Conservation (phyloP, 2,888 invertebrate genomes). For the Cheilosia grossa region DNA sequence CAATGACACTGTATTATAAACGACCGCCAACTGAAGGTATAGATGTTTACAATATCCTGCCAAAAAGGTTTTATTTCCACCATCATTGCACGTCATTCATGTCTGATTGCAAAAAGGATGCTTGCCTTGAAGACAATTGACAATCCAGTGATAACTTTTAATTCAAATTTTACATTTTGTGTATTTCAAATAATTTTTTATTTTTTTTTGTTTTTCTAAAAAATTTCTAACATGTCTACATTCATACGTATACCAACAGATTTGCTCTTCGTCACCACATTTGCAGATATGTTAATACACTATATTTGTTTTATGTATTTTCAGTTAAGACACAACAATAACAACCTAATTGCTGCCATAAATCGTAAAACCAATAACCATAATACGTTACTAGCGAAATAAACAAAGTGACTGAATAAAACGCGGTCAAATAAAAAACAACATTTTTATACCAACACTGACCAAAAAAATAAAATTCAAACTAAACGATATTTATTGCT, state of each 20-base stretch:
- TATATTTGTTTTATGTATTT: conserved; percentile 19
- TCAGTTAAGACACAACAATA: conserved; percentile 29
- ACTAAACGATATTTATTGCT: background rate
- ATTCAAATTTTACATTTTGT: too few relatives aligned
- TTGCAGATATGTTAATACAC: background rate
- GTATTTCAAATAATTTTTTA: too few relatives aligned
- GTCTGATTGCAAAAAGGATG: too few relatives aligned
- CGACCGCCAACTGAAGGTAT: too few relatives aligned
- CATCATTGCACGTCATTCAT: too few relatives aligned
- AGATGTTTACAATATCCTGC: too few relatives aligned
- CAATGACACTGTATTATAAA: too few relatives aligned
- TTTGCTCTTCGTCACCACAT: background rate
- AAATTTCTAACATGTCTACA: too few relatives aligned
- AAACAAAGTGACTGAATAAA: background rate
- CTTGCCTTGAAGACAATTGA: too few relatives aligned
- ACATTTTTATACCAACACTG: conserved; percentile 15
- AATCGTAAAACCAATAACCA: conserved; percentile 15
- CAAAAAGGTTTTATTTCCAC: too few relatives aligned
- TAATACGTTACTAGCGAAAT: background rate
- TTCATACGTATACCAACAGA: background rate
- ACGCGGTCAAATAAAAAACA: background rate
- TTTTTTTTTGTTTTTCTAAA: too few relatives aligned
- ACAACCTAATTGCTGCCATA: conserved; percentile 39
- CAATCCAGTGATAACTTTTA: too few relatives aligned
- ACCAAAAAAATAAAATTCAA: conserved; percentile 1